Conservation (phyloP, 2,888 invertebrate genomes). For the Drosophila prolongata region DNA sequence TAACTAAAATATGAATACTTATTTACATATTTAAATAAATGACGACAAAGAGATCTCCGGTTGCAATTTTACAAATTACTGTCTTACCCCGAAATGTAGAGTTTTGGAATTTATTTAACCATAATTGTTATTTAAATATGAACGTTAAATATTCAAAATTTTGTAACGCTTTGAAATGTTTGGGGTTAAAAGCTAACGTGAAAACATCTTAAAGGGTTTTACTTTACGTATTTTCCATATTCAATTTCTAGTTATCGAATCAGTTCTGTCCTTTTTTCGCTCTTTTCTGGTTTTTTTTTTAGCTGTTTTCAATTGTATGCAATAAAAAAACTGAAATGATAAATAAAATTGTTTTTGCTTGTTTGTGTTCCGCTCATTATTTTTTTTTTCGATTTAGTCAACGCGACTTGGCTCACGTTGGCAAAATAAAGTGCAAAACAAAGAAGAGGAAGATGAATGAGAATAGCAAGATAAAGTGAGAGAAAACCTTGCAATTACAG, state of each 20-base stretch:
- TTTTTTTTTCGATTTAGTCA: constrained; percentile 9
- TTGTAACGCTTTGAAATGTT: constrained; percentile 13
- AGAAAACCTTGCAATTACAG: constrained; percentile 6
- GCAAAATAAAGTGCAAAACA: constrained; percentile 5
- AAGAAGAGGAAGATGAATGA: constrained; percentile 12
- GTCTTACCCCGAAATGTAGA: no score
- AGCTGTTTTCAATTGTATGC: constrained; percentile 16
- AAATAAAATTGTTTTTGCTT: constrained; percentile 20
- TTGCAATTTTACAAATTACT: no score
- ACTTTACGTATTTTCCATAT: neutral
- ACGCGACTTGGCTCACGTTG: constrained; percentile 31
- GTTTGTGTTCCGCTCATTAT: constrained; percentile 5
- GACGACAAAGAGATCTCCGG: no score
- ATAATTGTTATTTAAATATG: no score
- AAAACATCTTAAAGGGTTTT: neutral
- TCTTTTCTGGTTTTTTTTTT: neutral
- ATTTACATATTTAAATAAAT: no score
- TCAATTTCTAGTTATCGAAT: neutral
- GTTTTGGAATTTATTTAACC: no score
- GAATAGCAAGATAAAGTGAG: constrained; percentile 1
- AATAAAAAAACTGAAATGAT: constrained; percentile 14
- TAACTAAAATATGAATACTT: neutral
- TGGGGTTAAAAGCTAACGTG: constrained; percentile 3
- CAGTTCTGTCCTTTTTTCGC: neutral
- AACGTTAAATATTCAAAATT: neutral